These are phyloP conservation scores for Ardeotis arabs DNA, from an alignment of 2,113 vertebrate genomes.

Conservation along the genomic window DNA sequence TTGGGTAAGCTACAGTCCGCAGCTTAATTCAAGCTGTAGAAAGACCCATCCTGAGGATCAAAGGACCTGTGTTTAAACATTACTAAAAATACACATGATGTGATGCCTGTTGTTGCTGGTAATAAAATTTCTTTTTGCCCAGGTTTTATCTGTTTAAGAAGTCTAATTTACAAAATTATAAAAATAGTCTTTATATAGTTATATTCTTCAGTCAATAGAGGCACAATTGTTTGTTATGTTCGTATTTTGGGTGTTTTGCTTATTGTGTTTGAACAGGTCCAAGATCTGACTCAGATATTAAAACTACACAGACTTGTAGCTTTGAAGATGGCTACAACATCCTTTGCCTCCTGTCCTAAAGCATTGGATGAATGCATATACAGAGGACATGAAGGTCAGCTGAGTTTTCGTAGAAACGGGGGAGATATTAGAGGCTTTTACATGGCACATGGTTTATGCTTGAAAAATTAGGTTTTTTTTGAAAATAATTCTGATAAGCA, in stretches of 20 bases:
- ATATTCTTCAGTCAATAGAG: not conserved
- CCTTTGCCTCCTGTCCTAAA: not conserved
- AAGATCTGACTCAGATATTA: not conserved
- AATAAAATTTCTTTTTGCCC: not conserved
- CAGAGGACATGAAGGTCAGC: not conserved
- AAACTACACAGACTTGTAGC: not conserved
- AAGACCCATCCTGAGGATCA: not conserved
- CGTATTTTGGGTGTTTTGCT: not conserved
- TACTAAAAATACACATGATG: not conserved
- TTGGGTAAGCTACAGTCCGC: not conserved
- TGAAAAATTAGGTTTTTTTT: not conserved
- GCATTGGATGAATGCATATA: not conserved
- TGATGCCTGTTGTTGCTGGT: not conserved
- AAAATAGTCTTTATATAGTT: not conserved
- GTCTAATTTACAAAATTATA: not conserved
- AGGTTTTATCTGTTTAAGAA: not conserved
- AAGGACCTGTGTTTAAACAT: not conserved
- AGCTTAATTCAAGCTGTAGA: not conserved
- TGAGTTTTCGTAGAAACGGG: not conserved
- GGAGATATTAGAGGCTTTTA: not conserved
- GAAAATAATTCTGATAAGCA: conserved; percentile 31
- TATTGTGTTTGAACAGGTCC: not conserved
- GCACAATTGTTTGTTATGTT: not conserved
- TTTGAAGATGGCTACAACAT: not conserved
- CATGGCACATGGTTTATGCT: not conserved